These are phyloP conservation scores for Oasisia sp. DNA, from an alignment of 2,888 invertebrate genomes.

Conservation along the genomic window DNA sequence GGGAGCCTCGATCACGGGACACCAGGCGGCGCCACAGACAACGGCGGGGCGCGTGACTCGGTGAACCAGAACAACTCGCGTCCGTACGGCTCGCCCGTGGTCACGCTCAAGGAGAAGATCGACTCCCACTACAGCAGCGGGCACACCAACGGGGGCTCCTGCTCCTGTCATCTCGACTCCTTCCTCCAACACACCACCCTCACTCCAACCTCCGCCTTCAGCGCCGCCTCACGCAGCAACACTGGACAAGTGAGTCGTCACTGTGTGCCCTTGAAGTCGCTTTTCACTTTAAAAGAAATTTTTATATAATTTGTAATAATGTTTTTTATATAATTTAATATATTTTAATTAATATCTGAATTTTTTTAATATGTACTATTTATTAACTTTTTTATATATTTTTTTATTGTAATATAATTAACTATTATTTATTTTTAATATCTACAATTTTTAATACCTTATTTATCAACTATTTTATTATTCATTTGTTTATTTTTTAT, in stretches of 20 bases:
- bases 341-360: too few species aligned
- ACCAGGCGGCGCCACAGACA: not conserved
- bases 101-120: conserved; percentile 62
- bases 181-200: not conserved
- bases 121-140: conserved; percentile 49
- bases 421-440: too few species aligned
- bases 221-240: not conserved
- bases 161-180: not conserved
- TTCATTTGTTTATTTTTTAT: too few species aligned
- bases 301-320: too few species aligned
- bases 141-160: not conserved
- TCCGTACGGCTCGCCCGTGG: conserved; percentile 58
- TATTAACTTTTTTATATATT: too few species aligned
- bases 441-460: too few species aligned
- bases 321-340: too few species aligned
- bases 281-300: not conserved
- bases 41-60: not conserved
- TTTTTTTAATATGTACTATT: too few species aligned
- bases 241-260: not conserved
- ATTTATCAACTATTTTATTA: too few species aligned
- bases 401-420: too few species aligned
- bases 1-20: not conserved
- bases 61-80: not conserved
- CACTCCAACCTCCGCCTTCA: not conserved
- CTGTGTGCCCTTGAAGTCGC: not conserved